Base-by-base conservation (phyloP, 2,113 vertebrate genomes). In the Dromiciops gliroides region DNA sequence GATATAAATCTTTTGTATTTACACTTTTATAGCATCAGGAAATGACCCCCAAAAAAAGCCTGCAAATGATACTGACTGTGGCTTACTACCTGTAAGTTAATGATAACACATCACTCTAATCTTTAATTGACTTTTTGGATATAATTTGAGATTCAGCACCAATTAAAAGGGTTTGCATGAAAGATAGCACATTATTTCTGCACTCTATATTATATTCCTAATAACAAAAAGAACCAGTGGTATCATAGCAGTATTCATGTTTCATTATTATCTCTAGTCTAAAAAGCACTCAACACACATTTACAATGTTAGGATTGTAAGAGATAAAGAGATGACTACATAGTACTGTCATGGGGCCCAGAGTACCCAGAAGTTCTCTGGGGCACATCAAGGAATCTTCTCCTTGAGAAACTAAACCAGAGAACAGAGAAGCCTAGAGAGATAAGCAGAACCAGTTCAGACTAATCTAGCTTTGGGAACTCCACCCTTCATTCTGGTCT, bases 11-110 rank as follows among this genome's bases (percentile, higher is more conserved):
- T 60, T 47, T 25, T 60, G 11, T 60, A 23, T 44, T 22, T 37
- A 93, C 23, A 91, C 2, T 5, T 56, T 51, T 50, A 75, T 47
- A 49, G 19, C 92, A 89, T 48, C 22, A 0, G 3, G n/a, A 2
- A 89, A 92, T 51, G 48, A n/a, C n/a, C n/a, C n/a, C n/a, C n/a
- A n/a, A 52, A 91, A 94, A 50, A 94, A 48, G 56, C 6, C 75
- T 75, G 56, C 37, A 48, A 6, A 50, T 49, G 23, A 22, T 56
- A 10, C 37, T 75, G 37, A 75, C 67, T 19, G 25, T 75, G 67
- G 37, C 37, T n/a, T 14, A 96, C 19, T 51, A 93, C 67, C 24
- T 2, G 28, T 31, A 90, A 67, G 2, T 50, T 93, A 52, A 6
- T 89, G 12, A 90, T 24, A 90, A 52, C 26, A 52, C 10, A 83